Percentiles rank a stretch among this genome's conserved stretches.
Evolutionary conservation across 1,140 invertebrate species (phyloP).

Genomic region (Drosophila pachea): DNA sequence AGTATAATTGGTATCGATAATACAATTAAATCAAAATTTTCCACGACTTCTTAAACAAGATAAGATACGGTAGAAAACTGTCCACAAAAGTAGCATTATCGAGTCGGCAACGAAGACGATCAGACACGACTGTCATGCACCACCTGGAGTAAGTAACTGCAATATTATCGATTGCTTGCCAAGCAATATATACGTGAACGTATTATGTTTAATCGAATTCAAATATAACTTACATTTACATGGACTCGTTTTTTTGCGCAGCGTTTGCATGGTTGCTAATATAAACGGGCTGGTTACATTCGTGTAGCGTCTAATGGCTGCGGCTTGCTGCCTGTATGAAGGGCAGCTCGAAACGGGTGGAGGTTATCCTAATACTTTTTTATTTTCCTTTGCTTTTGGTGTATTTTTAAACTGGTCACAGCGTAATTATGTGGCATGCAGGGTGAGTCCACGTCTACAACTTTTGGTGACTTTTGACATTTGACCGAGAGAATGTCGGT

Average conservation of each 20-base stretch:
- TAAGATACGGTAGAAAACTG: background rate
- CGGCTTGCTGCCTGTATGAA: slow-evolving; percentile 33
- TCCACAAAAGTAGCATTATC: background rate
- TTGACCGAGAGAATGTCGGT: slow-evolving; percentile 15
- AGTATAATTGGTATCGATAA: slow-evolving; percentile 27
- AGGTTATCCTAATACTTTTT: slow-evolving; percentile 1
- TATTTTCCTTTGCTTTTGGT: background rate
- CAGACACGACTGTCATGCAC: slow-evolving; percentile 18
- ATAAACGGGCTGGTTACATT: slow-evolving; percentile 67
- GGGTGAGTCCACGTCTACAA: slow-evolving; percentile 15
- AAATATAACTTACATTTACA: slow-evolving; percentile 89
- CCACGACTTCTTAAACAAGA: background rate
- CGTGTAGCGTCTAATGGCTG: slow-evolving; percentile 68
- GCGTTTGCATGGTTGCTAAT: slow-evolving; percentile 86
- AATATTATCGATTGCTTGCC: slow-evolving; percentile 18
- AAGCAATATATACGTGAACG: slow-evolving; percentile 12
- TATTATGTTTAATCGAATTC: background rate
- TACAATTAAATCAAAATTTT: background rate
- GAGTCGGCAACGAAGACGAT: slow-evolving; percentile 39
- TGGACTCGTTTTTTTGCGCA: slow-evolving; percentile 92
- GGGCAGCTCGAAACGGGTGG: slow-evolving; percentile 19
- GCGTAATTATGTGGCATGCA: slow-evolving; percentile 16
- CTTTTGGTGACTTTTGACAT: slow-evolving; percentile 47
- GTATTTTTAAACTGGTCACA: slow-evolving; percentile 16
- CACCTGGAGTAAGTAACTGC: background rate